These are phyloP conservation scores for Erythrocercus mccallii DNA, from an alignment of 2,113 vertebrate genomes.

Conservation along the genomic window DNA sequence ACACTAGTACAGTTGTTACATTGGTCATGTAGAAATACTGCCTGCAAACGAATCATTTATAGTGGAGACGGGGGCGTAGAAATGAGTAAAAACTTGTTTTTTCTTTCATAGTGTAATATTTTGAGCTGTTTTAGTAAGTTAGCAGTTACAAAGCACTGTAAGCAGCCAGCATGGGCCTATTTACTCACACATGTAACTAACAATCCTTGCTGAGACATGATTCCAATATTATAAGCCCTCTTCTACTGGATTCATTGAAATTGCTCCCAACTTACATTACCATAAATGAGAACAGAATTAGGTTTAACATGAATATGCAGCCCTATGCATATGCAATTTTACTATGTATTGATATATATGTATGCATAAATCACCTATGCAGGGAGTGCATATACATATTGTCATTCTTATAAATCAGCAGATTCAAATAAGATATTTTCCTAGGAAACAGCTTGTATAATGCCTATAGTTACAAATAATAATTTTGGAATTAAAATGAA, in stretches of 20 bases:
- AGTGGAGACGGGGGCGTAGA: fast-evolving
- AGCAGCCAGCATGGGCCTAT: background rate
- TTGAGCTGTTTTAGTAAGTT: background rate
- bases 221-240: background rate
- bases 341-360: background rate
- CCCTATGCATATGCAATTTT: background rate
- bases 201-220: background rate
- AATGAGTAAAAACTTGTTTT: background rate
- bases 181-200: background rate
- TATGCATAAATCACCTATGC: background rate
- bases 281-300: slow-evolving; percentile 20
- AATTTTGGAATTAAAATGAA: background rate
- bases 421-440: slow-evolving; percentile 17
- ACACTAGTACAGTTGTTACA: background rate
- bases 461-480: background rate
- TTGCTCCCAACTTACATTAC: background rate
- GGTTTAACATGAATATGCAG: background rate
- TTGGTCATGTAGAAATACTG: background rate
- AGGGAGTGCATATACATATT: background rate
- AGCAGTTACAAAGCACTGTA: background rate
- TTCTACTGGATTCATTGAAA: slow-evolving; percentile 15
- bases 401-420: background rate
- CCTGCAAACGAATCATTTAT: background rate
- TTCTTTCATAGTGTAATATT: background rate
- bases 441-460: background rate